Percentiles rank a stretch among this genome's conserved stretches.
phyloP scores from a whole-genome alignment of 2,888 invertebrate genomes.

The Hydraecia micacea region DNA sequence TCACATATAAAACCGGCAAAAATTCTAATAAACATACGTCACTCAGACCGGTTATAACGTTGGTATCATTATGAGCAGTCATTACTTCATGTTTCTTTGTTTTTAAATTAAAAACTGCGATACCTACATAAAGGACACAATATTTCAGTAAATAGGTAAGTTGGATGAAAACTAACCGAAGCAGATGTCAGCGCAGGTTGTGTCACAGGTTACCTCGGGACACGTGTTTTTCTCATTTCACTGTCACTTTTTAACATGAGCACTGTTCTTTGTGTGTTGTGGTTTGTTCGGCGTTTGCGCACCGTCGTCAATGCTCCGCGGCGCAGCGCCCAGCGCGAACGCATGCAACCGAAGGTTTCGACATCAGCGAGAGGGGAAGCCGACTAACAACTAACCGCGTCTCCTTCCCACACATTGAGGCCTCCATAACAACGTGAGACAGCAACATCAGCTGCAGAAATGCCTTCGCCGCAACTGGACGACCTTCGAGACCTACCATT shows the following conservation, averaged over 20 bases:
- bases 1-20: constrained; percentile 47
- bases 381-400: constrained; percentile 70
- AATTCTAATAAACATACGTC: constrained; percentile 46
- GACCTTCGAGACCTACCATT: constrained; percentile 87
- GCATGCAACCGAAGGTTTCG: constrained; percentile 86
- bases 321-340: constrained; percentile 73
- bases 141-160: not conserved
- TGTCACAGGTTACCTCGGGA: constrained; percentile 36
- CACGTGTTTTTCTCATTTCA: constrained; percentile 72
- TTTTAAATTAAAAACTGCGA: constrained; percentile 27
- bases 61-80: constrained; percentile 33
- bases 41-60: constrained; percentile 60
- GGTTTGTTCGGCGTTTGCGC: constrained; percentile 76
- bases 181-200: constrained; percentile 42
- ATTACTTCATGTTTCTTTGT: constrained; percentile 59
- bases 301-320: constrained; percentile 68
- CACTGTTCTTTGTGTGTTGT: constrained; percentile 76
- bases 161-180: constrained; percentile 62
- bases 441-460: constrained; percentile 73
- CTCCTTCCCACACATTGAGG: constrained; percentile 76
- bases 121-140: not conserved
- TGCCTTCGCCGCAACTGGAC: constrained; percentile 76
- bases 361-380: constrained; percentile 82
- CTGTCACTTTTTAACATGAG: constrained; percentile 83
- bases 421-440: constrained; percentile 69